These are phyloP conservation scores for Netelia inedita DNA, from an alignment of 2,888 invertebrate species.

Conservation along the genomic window DNA sequence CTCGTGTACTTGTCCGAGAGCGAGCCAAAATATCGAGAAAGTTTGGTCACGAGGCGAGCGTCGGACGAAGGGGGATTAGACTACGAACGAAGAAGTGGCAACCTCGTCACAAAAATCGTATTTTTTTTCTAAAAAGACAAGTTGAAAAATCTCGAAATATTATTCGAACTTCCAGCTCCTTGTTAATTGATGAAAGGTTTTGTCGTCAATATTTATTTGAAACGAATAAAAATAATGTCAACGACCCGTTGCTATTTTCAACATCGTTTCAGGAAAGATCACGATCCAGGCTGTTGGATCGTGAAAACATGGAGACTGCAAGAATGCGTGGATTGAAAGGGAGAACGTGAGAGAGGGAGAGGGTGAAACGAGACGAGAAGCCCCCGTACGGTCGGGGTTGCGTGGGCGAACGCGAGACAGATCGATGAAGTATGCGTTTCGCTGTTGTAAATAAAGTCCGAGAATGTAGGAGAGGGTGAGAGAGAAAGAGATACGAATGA, in stretches of 20 bases:
- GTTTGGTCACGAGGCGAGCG: conserved; percentile 17
- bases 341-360: conserved; percentile 4
- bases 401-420: conserved; percentile 61
- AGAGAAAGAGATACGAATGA: conserved; percentile 8
- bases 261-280: background rate
- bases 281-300: conserved; percentile 5
- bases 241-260: background rate
- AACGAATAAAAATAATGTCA: conserved; percentile 13
- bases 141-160: background rate
- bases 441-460: conserved; percentile 69
- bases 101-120: too few species aligned
- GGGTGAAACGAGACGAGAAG: conserved; percentile 34
- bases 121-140: background rate
- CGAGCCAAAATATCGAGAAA: background rate
- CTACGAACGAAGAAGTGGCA: background rate
- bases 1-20: background rate
- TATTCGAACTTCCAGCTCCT: too few species aligned
- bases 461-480: conserved; percentile 48
- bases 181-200: background rate
- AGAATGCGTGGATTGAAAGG: background rate
- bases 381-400: conserved; percentile 29
- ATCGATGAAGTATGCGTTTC: conserved; percentile 70
- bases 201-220: background rate
- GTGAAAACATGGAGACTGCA: conserved; percentile 26
- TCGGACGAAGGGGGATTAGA: background rate